Evolutionary conservation across 2,888 invertebrate genomes (phyloP).

Genomic region (Stenurella melanura): DNA sequence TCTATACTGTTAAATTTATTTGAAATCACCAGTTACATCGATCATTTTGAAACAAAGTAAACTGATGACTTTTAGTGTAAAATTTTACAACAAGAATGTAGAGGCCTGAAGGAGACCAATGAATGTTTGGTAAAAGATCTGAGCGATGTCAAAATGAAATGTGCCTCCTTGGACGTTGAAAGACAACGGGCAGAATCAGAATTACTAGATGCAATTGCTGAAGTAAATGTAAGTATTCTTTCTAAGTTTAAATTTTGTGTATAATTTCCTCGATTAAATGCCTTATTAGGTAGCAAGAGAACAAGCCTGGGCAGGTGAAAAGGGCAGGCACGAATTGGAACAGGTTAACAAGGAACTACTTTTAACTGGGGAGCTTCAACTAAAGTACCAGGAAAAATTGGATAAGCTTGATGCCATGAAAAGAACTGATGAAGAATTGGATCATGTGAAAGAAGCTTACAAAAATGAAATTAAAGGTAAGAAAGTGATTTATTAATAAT

Average conservation of each 20-base stretch:
- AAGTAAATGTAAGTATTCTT: conserved; percentile 66
- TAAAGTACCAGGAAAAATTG: conserved; percentile 76
- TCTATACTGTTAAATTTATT: too few relatives aligned
- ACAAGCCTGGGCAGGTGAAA: conserved; percentile 72
- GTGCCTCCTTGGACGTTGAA: conserved; percentile 71
- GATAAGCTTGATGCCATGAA: conserved; percentile 72
- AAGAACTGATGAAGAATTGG: conserved; percentile 73
- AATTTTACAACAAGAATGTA: conserved; percentile 75
- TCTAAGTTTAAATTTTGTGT: neutral
- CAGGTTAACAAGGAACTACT: conserved; percentile 76
- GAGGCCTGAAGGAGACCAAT: conserved; percentile 73
- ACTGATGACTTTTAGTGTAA: conserved; percentile 71
- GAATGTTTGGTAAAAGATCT: conserved; percentile 75
- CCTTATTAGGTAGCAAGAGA: conserved; percentile 68
- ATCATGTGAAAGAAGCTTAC: conserved; percentile 72
- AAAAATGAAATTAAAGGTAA: conserved; percentile 75
- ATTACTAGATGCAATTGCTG: conserved; percentile 68
- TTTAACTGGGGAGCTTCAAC: conserved; percentile 77
- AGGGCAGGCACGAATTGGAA: conserved; percentile 75
- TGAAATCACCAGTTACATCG: too few relatives aligned
- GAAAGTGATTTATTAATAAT: conserved; percentile 4
- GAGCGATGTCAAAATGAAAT: conserved; percentile 72
- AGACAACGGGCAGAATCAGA: conserved; percentile 74
- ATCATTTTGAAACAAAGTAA: too few relatives aligned
- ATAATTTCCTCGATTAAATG: neutral